phyloP scores from a whole-genome alignment of 2,113 vertebrate genomes.

The Tetrax tetrax region DNA sequence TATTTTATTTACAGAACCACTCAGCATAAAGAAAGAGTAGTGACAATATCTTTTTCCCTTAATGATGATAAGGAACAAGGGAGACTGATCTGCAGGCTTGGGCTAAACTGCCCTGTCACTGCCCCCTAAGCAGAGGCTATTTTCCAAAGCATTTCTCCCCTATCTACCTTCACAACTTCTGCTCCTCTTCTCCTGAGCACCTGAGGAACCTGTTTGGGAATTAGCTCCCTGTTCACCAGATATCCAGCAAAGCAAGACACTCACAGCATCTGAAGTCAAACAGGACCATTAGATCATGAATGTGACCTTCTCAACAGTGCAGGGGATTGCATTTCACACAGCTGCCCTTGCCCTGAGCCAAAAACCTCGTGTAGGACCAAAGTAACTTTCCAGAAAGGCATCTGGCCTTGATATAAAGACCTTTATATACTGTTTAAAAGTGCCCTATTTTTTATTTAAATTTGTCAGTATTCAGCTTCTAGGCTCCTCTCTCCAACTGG shows the following conservation, averaged over 20 bases:
- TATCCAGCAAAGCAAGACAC: background rate
- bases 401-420: conserved; percentile 35
- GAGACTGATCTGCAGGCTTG: background rate
- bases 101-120: background rate
- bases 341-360: conserved; percentile 57
- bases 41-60: background rate
- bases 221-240: background rate
- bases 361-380: conserved; percentile 20
- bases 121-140: background rate
- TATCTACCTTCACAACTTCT: background rate
- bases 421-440: background rate
- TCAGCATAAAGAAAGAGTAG: background rate
- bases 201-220: background rate
- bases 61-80: background rate
- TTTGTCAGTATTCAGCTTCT: conserved; percentile 2
- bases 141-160: background rate
- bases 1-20: background rate
- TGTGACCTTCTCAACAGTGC: background rate
- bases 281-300: background rate
- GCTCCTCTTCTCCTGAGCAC: background rate
- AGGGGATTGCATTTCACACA: conserved; percentile 28
- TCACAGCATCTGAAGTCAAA: background rate
- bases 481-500: background rate
- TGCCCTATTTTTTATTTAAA: conserved; percentile 15
- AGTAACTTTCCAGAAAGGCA: conserved; percentile 48